Conservation (phyloP, 2,797 vertebrate species). For the Acanthurus leucopareius region DNA sequence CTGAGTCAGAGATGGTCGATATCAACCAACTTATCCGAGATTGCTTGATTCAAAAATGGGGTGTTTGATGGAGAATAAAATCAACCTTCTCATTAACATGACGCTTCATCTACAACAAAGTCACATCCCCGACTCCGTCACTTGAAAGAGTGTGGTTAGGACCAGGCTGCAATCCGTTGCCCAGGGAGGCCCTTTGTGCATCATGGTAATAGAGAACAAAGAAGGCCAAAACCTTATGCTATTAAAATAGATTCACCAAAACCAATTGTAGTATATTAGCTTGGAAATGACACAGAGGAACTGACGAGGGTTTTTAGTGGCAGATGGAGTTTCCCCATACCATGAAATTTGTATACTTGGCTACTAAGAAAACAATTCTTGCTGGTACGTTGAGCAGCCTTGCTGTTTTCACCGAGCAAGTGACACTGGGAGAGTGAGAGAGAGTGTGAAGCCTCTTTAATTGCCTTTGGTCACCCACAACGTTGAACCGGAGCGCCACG, state of each 20-base stretch:
- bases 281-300: slow-evolving; percentile 81
- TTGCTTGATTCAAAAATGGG: slow-evolving; percentile 47
- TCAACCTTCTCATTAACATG: slow-evolving; percentile 47
- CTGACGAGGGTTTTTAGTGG: slow-evolving; percentile 76
- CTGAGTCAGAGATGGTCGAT: slow-evolving; percentile 30
- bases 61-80: slow-evolving; percentile 44
- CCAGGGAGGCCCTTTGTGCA: slow-evolving; percentile 68
- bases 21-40: slow-evolving; percentile 59
- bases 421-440: slow-evolving; percentile 71
- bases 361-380: slow-evolving; percentile 88
- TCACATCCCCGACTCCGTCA: slow-evolving; percentile 36
- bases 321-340: slow-evolving; percentile 82
- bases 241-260: slow-evolving; percentile 86
- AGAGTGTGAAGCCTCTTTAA: slow-evolving; percentile 85
- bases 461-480: slow-evolving; percentile 91
- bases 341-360: slow-evolving; percentile 88
- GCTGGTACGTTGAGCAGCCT: slow-evolving; percentile 83
- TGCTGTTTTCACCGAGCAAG: slow-evolving; percentile 73
- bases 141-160: slow-evolving; percentile 62
- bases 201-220: slow-evolving; percentile 80
- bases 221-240: slow-evolving; percentile 76
- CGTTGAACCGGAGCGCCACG: slow-evolving; percentile 89
- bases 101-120: slow-evolving; percentile 62
- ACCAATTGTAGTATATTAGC: slow-evolving; percentile 88
- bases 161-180: slow-evolving; percentile 54